Evolutionary conservation across 2,113 vertebrate genomes (phyloP).

Genomic region (Lampris megalopsis): DNA sequence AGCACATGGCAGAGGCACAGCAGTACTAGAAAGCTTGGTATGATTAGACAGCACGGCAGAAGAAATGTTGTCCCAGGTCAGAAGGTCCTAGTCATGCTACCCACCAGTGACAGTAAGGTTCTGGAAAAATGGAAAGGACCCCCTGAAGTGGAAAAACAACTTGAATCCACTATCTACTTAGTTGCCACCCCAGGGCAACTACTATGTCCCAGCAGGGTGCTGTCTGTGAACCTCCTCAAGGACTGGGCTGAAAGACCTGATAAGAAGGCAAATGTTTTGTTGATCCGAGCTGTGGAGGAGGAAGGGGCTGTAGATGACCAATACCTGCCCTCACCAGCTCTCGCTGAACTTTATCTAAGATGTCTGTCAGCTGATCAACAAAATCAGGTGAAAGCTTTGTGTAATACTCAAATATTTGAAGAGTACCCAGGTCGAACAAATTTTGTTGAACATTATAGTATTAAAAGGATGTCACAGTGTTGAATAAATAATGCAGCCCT

Average conservation of each 20-base stretch:
- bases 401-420: background rate
- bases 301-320: slow-evolving; percentile 12
- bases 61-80: slow-evolving; percentile 5
- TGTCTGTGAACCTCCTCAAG: slow-evolving; percentile 16
- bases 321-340: background rate
- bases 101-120: background rate
- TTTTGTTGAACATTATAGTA: background rate
- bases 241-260: background rate
- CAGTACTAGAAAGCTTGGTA: slow-evolving; percentile 20
- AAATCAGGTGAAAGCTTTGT: background rate
- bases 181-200: background rate
- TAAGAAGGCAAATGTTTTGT: background rate
- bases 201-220: background rate
- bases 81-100: slow-evolving; percentile 1
- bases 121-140: slow-evolving; percentile 22
- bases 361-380: slow-evolving; percentile 3
- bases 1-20: background rate
- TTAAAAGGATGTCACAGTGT: too few relatives aligned
- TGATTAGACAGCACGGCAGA: slow-evolving; percentile 7
- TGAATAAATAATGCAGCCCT: too few relatives aligned
- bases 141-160: background rate
- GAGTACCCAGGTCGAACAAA: background rate
- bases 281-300: background rate
- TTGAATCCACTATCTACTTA: slow-evolving; percentile 10
- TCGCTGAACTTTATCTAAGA: background rate